Conservation (phyloP, 2,888 invertebrate species). For the Prionchulus punctatus region DNA sequence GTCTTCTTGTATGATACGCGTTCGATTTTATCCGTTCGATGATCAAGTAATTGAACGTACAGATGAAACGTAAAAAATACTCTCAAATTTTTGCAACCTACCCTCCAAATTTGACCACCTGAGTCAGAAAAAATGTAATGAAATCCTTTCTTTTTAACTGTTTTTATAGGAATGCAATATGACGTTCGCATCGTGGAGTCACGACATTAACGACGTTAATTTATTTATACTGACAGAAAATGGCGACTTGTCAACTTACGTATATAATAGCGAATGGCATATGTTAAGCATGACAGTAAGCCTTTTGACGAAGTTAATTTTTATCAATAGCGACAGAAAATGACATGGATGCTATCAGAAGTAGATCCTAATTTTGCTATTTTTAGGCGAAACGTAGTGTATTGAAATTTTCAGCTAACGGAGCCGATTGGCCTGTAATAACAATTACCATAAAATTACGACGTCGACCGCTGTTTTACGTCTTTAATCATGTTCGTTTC, state of each 20-base stretch:
- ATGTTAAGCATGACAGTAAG: slow-evolving; percentile 43
- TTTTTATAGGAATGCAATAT: slow-evolving; percentile 42
- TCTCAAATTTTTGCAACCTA: too few relatives aligned
- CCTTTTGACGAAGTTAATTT: slow-evolving; percentile 24
- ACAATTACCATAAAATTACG: slow-evolving; percentile 39
- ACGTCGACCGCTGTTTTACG: slow-evolving; percentile 42
- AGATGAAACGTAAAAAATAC: too few relatives aligned
- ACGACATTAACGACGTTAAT: slow-evolving; percentile 41
- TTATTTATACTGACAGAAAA: slow-evolving; percentile 57
- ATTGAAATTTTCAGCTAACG: slow-evolving; percentile 18
- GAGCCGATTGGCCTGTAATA: slow-evolving; percentile 40
- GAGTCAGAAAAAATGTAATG: too few relatives aligned
- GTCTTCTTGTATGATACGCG: slow-evolving; percentile 41
- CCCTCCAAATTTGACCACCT: too few relatives aligned
- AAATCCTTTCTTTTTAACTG: too few relatives aligned
- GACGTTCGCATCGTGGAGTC: slow-evolving; percentile 44
- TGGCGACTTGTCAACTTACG: slow-evolving; percentile 71
- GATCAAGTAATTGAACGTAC: slow-evolving; percentile 29
- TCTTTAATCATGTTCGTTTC: slow-evolving; percentile 36
- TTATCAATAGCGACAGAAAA: too few relatives aligned
- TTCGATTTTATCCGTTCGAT: slow-evolving; percentile 44
- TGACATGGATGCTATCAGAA: not conserved
- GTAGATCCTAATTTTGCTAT: not conserved
- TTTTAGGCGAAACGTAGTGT: slow-evolving; percentile 4
- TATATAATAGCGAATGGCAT: slow-evolving; percentile 77